Base-by-base conservation (phyloP, 2,888 invertebrate species). In the Dynastes grantii region DNA sequence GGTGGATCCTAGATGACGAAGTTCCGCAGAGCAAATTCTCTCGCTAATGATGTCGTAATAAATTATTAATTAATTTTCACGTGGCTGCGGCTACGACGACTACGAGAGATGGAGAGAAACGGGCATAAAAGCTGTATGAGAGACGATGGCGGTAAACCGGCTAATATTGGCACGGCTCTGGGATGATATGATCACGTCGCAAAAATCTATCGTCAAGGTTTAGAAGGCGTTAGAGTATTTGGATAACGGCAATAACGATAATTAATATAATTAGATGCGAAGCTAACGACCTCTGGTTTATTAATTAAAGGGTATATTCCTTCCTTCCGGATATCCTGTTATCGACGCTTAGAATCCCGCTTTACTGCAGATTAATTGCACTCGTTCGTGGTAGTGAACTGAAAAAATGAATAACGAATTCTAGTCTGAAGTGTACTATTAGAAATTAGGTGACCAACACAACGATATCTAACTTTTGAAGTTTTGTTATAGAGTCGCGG, bases 1-100 rank as follows among this genome's bases (percentile, higher is more conserved):
- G 27, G n/a, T 13, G 61, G 45, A 40, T 75, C 37, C 45, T 75
- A 22, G 55, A 58, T 61, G 61, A 55, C 16, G 55, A 75, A 75
- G 63, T 61, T 61, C 61, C 73, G 13, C 61, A 13, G 55, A 58
- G 58, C 40, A 37, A 55, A 68, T 67, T 77, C 67, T 22, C 58
- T 13, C 68, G 58, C 77, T 77, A 77, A 77, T 77, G 77, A 68
- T 77, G 77, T 67, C 68, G 77, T 77, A 77, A 77, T 77, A 77
- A 58, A 77, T 77, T 61, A 77, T 77, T 77, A 77, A 77, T 77
- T 77, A 77, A 40, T 27, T 13, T 16, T 13, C 13, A 22, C 63
- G 73, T 75, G 27, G 73, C 61, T 75, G 73, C 40, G 73, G 63
- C 55, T 58, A 58, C 16, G 16, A 22, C 55, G 55, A 8, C 16